A percentile compares a stretch with the other conserved stretches of the same genome.
Conservation (phyloP, 2,888 invertebrate species). For the Euspilapteryx auroguttella region DNA sequence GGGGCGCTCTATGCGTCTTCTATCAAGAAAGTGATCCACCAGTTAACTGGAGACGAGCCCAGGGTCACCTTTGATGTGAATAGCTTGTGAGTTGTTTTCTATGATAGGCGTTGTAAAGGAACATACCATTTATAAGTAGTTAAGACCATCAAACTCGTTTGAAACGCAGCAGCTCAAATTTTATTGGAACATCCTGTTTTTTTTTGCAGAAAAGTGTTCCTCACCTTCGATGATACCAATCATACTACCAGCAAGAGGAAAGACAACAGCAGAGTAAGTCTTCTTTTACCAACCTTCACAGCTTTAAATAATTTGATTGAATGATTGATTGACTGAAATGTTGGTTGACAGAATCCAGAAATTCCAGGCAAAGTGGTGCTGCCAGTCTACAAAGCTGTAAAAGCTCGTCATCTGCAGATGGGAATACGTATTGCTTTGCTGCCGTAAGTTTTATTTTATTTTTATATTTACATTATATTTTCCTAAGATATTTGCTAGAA, state of each 20-base stretch:
- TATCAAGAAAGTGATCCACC: conserved; percentile 62
- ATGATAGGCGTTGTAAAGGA: too few relatives aligned
- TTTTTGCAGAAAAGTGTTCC: conserved; percentile 65
- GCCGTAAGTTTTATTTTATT: conserved; percentile 44
- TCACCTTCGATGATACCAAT: conserved; percentile 60
- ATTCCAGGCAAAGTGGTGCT: conserved; percentile 64
- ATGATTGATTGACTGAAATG: too few relatives aligned
- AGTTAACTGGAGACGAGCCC: conserved; percentile 49
- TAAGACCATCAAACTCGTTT: too few relatives aligned
- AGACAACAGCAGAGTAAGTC: conserved; percentile 31
- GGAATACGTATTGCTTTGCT: conserved; percentile 56
- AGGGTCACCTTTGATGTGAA: conserved; percentile 51
- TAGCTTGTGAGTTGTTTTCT: conserved; percentile 30
- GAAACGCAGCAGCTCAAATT: too few relatives aligned
- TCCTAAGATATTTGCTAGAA: too few relatives aligned
- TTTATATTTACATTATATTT: conserved; percentile 2
- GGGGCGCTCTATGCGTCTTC: conserved; percentile 68
- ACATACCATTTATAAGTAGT: too few relatives aligned
- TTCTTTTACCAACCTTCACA: too few relatives aligned
- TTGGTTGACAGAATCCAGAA: conserved; percentile 34
- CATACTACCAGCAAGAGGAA: conserved; percentile 14
- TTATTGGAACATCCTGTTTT: too few relatives aligned
- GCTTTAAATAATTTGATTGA: too few relatives aligned
- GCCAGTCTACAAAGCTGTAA: conserved; percentile 75
- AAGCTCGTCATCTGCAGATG: conserved; percentile 63